Conservation (phyloP, 2,797 vertebrate species). For the Lacerta bilineata region DNA sequence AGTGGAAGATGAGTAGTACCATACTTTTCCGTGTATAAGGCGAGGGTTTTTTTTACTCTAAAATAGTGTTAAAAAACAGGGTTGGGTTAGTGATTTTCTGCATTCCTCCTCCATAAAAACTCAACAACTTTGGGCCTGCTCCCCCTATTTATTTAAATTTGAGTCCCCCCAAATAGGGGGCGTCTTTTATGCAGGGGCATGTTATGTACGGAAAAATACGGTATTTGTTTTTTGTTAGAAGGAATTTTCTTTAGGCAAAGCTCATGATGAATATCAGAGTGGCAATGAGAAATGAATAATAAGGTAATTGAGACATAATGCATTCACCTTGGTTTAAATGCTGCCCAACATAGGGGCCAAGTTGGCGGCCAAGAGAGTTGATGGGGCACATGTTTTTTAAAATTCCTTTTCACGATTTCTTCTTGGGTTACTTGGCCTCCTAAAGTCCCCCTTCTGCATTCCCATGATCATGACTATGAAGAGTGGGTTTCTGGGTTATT, state of each 20-base stretch:
- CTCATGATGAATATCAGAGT: not conserved
- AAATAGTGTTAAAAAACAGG: no score
- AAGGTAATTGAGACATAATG: not conserved
- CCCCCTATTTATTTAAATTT: no score
- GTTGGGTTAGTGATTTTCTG: no score
- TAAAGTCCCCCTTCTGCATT: not conserved
- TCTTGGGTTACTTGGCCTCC: not conserved
- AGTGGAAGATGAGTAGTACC: not conserved
- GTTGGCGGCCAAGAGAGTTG: no score
- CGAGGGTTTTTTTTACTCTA: not conserved
- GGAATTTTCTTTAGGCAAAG: not conserved
- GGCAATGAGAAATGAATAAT: not conserved
- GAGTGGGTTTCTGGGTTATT: not conserved
- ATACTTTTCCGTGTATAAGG: not conserved
- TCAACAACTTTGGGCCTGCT: no score
- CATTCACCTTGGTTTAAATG: slow-evolving; percentile 16
- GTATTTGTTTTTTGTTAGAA: not conserved
- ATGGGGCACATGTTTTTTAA: not conserved
- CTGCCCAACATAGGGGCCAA: no score
- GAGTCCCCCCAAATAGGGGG: no score
- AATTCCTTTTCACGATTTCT: not conserved
- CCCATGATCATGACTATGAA: not conserved
- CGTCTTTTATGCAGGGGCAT: no score
- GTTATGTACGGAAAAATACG: no score
- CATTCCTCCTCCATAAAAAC: no score